phyloP scores from a whole-genome alignment of 1,140 invertebrate species.

The Dendroctonus ponderosae region DNA sequence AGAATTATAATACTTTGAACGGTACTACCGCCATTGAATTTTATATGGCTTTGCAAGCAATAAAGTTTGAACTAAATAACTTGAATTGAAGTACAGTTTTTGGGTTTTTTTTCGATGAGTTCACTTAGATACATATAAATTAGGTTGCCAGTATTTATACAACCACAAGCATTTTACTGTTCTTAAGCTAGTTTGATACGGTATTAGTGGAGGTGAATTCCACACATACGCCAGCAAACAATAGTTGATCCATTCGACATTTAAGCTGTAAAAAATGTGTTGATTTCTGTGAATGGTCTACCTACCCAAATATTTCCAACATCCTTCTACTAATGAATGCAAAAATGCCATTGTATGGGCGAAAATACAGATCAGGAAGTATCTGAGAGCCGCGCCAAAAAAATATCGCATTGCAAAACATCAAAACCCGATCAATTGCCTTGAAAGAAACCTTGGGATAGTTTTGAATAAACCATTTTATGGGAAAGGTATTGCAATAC shows the following conservation, averaged over 20 bases:
- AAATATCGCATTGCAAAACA: background rate
- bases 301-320: background rate
- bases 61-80: conserved; percentile 15
- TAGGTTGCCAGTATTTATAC: too few species aligned
- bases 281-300: background rate
- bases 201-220: too few species aligned
- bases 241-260: too few species aligned
- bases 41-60: conserved; percentile 1
- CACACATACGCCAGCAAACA: too few species aligned
- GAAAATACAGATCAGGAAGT: background rate
- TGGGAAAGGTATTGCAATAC: too few species aligned
- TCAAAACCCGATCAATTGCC: background rate
- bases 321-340: background rate
- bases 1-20: conserved; percentile 25
- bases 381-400: background rate
- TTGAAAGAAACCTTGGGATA: background rate
- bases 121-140: too few species aligned
- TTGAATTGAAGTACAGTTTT: conserved; percentile 4
- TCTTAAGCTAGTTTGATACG: too few species aligned
- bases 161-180: too few species aligned
- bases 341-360: background rate
- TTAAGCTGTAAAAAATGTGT: too few species aligned
- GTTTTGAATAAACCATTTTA: background rate
- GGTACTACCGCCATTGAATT: conserved; percentile 19
- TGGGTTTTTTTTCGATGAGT: conserved; percentile 4